These are phyloP conservation scores for Drosophila novamexicana DNA, from an alignment of 1,140 invertebrate species.

Conservation along the genomic window DNA sequence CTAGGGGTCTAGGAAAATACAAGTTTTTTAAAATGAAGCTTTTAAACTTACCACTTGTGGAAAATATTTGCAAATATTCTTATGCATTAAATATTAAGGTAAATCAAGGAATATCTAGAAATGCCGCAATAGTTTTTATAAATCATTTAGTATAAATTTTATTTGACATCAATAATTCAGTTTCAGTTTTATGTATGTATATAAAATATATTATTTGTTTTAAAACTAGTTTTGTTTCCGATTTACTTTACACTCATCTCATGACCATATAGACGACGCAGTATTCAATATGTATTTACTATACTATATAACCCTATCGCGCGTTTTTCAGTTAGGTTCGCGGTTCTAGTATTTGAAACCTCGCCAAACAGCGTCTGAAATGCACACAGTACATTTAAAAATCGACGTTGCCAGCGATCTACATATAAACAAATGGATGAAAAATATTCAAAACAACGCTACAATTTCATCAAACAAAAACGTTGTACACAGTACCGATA, in stretches of 20 bases:
- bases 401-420: constrained; percentile 31
- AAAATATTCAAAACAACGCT: constrained; percentile 36
- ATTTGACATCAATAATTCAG: constrained; percentile 81
- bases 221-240: constrained; percentile 70
- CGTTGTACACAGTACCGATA: constrained; percentile 64
- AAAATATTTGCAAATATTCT: no score
- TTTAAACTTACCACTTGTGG: no score
- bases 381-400: constrained; percentile 53
- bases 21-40: no score
- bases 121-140: neutral
- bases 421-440: constrained; percentile 45
- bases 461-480: constrained; percentile 59
- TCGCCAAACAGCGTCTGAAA: constrained; percentile 42
- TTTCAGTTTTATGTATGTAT: constrained; percentile 69
- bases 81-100: no score
- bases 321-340: constrained; percentile 41
- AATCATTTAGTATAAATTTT: constrained; percentile 75
- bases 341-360: constrained; percentile 43
- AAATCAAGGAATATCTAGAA: no score
- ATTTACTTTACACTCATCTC: constrained; percentile 67
- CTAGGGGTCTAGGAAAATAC: no score
- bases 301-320: constrained; percentile 47
- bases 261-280: constrained; percentile 29
- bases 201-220: constrained; percentile 79
- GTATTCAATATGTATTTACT: constrained; percentile 39